phyloP scores from a whole-genome alignment of 2,113 vertebrate genomes.

The Pedionomus torquatus region DNA sequence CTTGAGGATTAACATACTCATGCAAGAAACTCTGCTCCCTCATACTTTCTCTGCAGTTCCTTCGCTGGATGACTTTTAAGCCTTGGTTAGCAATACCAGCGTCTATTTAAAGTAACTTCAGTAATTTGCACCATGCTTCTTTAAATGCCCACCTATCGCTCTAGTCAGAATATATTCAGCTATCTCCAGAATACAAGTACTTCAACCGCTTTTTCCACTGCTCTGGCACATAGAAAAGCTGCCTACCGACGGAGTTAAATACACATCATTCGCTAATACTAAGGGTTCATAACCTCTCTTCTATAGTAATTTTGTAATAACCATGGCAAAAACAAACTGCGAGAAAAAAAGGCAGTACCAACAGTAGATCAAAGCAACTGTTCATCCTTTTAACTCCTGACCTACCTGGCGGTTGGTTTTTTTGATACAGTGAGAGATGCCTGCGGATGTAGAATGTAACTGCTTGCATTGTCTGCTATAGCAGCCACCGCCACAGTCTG shows the following conservation, averaged over 20 bases:
- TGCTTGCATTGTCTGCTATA: conserved; percentile 61
- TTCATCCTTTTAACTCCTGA: neutral
- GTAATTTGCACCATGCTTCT: neutral
- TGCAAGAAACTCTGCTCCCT: neutral
- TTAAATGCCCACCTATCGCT: neutral
- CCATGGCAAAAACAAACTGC: neutral
- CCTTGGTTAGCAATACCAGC: neutral
- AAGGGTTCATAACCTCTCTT: neutral
- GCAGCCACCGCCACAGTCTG: conserved; percentile 67
- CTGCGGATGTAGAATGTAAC: conserved; percentile 71
- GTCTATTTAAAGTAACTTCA: neutral
- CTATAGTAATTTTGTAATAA: neutral
- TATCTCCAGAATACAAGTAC: neutral
- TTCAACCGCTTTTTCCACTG: neutral
- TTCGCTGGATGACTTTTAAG: neutral
- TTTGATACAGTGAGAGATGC: conserved; percentile 55
- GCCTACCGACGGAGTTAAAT: neutral
- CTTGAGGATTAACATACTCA: neutral
- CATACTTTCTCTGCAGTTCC: neutral
- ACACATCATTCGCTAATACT: neutral
- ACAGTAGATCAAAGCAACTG: neutral
- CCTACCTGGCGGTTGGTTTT: conserved; percentile 69
- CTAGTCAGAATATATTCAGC: neutral
- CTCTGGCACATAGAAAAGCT: neutral
- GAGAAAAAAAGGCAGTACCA: neutral